phyloP scores from a whole-genome alignment of 2,888 invertebrate genomes.

The Metellina segmentata region DNA sequence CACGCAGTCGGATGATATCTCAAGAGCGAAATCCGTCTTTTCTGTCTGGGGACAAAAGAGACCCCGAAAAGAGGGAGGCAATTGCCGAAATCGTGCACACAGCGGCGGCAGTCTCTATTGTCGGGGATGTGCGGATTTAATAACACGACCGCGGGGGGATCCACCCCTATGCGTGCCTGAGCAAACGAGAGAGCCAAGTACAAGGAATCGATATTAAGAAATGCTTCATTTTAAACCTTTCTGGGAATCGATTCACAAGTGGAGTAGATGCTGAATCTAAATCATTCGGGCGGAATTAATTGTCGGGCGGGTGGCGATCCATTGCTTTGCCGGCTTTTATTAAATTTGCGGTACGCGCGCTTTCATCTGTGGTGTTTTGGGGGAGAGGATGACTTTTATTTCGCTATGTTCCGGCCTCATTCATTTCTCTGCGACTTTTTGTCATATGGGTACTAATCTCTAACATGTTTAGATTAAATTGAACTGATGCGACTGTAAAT shows the following conservation, averaged over 20 bases:
- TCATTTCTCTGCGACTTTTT: not conserved
- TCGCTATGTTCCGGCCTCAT: not conserved
- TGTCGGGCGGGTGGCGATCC: not conserved
- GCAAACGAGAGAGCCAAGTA: not conserved
- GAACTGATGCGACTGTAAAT: too few species aligned
- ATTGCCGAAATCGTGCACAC: not conserved
- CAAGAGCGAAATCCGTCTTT: not conserved
- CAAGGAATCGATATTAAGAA: constrained; percentile 20
- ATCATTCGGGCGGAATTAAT: constrained; percentile 16
- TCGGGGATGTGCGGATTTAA: not conserved
- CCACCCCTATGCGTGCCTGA: not conserved
- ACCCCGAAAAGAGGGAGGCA: not conserved
- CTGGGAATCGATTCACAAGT: constrained; percentile 9
- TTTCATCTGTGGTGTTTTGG: not conserved
- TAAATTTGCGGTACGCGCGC: not conserved
- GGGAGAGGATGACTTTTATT: not conserved
- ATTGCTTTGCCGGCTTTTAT: not conserved
- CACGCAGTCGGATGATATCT: not conserved
- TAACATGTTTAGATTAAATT: too few species aligned
- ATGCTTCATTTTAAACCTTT: constrained; percentile 9
- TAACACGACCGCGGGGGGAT: not conserved
- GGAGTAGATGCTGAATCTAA: not conserved
- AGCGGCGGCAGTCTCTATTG: not conserved
- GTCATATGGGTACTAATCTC: too few species aligned
- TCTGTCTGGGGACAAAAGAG: constrained; percentile 9